Conservation (phyloP, 35 echinoderm and acorn worm species). For the Nesometra sesokonis region DNA sequence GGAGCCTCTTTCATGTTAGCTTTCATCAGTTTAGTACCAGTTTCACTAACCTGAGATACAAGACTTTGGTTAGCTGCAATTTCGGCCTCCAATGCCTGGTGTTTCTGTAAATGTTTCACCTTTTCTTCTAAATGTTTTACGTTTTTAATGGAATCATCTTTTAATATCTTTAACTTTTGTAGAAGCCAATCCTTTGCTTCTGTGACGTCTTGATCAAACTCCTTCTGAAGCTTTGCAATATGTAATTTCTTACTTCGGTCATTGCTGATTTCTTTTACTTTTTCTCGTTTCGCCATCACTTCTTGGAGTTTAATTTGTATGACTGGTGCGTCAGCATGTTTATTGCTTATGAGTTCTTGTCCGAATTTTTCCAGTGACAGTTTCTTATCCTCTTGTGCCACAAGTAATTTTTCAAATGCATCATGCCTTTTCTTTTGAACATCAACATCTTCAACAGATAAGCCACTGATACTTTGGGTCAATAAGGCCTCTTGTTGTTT, state of each 20-base stretch:
- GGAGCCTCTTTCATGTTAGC: conserved; percentile 24
- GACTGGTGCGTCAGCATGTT: conserved; percentile 35
- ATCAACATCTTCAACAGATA: conserved; percentile 84
- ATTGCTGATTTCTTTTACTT: conserved; percentile 23
- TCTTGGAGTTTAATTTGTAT: conserved; percentile 36
- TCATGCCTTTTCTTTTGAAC: conserved; percentile 82
- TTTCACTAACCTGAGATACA: conserved; percentile 50
- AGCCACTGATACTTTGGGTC: conserved; percentile 38
- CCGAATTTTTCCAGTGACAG: conserved; percentile 35
- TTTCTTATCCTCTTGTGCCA: conserved; percentile 92
- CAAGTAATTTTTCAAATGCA: conserved; percentile 86
- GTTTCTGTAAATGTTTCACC: conserved; percentile 77
- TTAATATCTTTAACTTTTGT: conserved; percentile 71
- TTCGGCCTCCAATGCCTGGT: conserved; percentile 95
- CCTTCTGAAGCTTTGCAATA: conserved; percentile 71
- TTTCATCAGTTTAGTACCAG: conserved; percentile 18
- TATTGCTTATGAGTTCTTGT: conserved; percentile 27
- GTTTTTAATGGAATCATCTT: conserved; percentile 49
- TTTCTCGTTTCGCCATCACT: not conserved
- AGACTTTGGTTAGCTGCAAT: conserved; percentile 68
- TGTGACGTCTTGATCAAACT: conserved; percentile 51
- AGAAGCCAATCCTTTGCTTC: conserved; percentile 70
- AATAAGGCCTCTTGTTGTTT: conserved; percentile 92
- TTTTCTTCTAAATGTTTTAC: conserved; percentile 67
- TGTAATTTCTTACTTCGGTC: conserved; percentile 69